phyloP scores from a whole-genome alignment of 2,797 vertebrate species.

The Coracias cyanogaster region DNA sequence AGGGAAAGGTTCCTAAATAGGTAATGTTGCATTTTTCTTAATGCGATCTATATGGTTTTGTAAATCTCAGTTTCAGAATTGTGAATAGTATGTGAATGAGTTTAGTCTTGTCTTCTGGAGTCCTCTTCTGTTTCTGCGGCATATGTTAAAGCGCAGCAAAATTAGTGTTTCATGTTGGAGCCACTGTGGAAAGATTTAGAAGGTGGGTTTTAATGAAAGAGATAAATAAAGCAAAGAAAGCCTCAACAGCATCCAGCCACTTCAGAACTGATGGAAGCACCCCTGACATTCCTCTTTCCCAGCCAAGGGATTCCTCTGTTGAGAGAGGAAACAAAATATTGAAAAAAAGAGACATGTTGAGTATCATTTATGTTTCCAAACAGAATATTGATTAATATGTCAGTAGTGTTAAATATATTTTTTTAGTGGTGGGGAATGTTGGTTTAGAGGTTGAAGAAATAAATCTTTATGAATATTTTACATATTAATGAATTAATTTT shows the following conservation, averaged over 20 bases:
- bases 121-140: neutral
- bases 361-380: neutral
- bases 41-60: neutral
- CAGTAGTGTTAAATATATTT: neutral
- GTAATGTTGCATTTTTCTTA: neutral
- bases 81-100: neutral
- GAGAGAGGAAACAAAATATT: neutral
- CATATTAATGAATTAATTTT: neutral
- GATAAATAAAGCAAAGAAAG: neutral
- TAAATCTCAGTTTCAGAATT: neutral
- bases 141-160: neutral
- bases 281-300: neutral
- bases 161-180: neutral
- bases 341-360: neutral
- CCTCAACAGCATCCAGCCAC: neutral
- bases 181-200: neutral
- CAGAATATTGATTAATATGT: neutral
- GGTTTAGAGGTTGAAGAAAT: neutral
- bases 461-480: neutral
- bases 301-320: rapidly evolving
- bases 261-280: neutral
- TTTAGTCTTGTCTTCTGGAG: neutral
- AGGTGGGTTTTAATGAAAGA: neutral
- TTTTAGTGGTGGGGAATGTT: neutral
- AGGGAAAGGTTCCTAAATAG: neutral